These are phyloP conservation scores for Sebastes goodei DNA, from an alignment of 2,797 vertebrate genomes.

Conservation along the genomic window DNA sequence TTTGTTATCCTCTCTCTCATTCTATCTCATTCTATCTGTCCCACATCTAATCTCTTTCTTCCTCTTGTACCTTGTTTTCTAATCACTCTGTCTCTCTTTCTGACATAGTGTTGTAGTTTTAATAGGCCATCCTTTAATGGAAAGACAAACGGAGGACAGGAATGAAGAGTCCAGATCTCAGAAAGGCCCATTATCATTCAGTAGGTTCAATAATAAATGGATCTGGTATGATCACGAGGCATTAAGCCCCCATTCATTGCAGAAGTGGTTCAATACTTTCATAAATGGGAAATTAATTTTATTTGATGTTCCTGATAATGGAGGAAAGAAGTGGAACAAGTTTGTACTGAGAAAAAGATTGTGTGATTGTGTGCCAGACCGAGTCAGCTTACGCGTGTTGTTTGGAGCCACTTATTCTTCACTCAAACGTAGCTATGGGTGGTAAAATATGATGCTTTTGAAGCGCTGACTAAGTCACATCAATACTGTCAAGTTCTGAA, in stretches of 20 bases:
- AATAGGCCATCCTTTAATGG: neutral
- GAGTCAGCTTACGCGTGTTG: constrained; percentile 15
- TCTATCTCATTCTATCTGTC: neutral
- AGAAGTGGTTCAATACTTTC: constrained; percentile 27
- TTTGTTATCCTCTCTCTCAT: neutral
- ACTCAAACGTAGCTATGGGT: neutral
- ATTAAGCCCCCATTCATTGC: constrained; percentile 30
- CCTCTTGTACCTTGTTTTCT: neutral
- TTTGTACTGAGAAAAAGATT: neutral
- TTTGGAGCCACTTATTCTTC: constrained; percentile 13
- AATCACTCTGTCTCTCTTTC: neutral
- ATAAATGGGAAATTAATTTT: constrained; percentile 36
- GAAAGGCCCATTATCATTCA: constrained; percentile 4
- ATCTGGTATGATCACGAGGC: constrained; percentile 20
- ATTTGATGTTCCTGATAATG: constrained; percentile 51
- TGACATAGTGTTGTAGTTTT: neutral
- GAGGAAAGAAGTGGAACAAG: constrained; percentile 5
- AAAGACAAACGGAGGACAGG: constrained; percentile 2
- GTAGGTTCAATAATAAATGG: constrained; percentile 30
- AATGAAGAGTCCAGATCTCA: constrained; percentile 9
- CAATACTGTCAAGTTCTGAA: neutral
- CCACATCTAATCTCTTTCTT: neutral
- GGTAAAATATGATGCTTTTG: neutral
- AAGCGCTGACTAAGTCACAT: neutral
- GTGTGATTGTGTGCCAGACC: constrained; percentile 17